Percentiles rank a stretch among this genome's conserved stretches.
These are phyloP conservation scores for Andinoacara biseriatus DNA, from an alignment of 2,113 vertebrate species.

Conservation along the genomic window DNA sequence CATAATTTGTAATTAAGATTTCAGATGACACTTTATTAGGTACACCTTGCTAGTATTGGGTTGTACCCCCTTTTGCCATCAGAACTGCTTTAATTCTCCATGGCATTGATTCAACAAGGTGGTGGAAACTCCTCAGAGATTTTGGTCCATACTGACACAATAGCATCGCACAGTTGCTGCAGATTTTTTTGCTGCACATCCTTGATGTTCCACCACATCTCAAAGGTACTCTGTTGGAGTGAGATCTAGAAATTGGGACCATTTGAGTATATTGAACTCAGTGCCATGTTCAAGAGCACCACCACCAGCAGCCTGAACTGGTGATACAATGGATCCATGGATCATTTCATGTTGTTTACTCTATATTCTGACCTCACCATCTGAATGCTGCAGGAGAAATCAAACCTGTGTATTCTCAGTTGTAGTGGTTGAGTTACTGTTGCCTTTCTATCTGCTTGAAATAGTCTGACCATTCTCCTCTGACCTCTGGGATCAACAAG, in stretches of 20 bases:
- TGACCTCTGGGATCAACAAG: neutral
- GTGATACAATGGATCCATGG: neutral
- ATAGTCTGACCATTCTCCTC: neutral
- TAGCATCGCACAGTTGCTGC: no score
- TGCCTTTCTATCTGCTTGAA: neutral
- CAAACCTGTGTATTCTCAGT: neutral
- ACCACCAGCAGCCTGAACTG: no score
- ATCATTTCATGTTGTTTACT: neutral
- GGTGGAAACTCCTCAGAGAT: neutral
- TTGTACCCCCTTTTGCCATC: neutral
- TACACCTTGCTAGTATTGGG: neutral
- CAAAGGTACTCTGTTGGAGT: neutral
- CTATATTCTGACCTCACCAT: neutral
- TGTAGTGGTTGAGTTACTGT: constrained; percentile 4
- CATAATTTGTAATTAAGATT: no score
- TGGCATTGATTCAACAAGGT: neutral
- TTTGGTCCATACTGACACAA: neutral
- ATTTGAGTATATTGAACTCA: neutral
- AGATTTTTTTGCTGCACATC: neutral
- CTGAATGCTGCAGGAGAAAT: neutral
- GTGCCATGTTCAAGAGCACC: no score
- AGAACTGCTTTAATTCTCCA: neutral
- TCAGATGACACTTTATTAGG: neutral
- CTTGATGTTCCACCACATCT: neutral
- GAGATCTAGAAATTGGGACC: neutral